Percentiles rank a stretch among this genome's conserved stretches.
Conservation (phyloP, 2,888 invertebrate genomes). For the Eupeodes latifasciatus region DNA sequence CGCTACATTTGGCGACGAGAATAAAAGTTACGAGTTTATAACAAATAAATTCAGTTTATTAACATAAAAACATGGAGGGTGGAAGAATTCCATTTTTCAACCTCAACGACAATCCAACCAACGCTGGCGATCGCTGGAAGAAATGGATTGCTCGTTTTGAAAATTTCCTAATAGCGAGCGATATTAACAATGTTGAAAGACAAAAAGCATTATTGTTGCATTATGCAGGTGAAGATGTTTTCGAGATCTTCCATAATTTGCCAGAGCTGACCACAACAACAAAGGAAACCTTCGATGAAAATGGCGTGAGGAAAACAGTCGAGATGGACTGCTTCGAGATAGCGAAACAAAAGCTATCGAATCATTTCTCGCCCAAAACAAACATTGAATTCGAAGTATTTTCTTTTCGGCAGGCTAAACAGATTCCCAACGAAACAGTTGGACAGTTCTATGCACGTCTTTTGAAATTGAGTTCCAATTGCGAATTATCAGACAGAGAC, state of each 20-base stretch:
- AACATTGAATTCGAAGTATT: conserved; percentile 33
- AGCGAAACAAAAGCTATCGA: background rate
- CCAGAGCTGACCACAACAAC: conserved; percentile 3
- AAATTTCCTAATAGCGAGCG: too few relatives aligned
- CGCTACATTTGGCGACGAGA: too few relatives aligned
- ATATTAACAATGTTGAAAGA: too few relatives aligned
- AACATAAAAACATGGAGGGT: too few relatives aligned
- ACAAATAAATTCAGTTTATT: too few relatives aligned
- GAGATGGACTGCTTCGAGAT: conserved; percentile 17
- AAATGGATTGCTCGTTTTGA: too few relatives aligned
- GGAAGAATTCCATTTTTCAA: too few relatives aligned
- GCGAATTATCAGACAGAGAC: conserved; percentile 7
- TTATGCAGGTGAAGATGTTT: background rate
- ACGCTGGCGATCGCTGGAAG: too few relatives aligned
- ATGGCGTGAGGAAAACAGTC: background rate
- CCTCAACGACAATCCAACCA: too few relatives aligned
- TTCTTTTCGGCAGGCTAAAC: conserved; percentile 34
- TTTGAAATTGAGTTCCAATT: conserved; percentile 13
- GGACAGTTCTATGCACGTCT: conserved; percentile 7
- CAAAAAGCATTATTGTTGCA: too few relatives aligned
- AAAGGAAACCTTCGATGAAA: background rate
- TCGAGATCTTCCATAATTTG: background rate
- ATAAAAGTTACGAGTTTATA: background rate
- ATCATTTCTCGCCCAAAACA: conserved; percentile 21
- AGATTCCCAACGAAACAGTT: conserved; percentile 21